Evolutionary conservation across 2,888 invertebrate species (phyloP), one percentile per base, ranked within the genome.

Genomic region (Agrotis puta): DNA sequence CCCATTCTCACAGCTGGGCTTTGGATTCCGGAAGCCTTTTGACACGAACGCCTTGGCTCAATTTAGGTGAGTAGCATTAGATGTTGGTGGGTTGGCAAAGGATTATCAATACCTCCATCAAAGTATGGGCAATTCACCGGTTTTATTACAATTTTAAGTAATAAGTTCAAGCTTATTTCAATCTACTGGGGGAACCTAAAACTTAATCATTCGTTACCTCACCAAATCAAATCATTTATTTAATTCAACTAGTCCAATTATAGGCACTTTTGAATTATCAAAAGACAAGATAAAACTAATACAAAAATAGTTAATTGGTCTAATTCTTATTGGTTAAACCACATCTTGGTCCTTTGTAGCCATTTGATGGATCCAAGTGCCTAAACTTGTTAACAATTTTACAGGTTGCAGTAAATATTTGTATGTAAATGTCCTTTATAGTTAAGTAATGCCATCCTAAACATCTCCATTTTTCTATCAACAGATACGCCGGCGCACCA

Each of bases 1-100:
- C 93, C 98, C 98, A 0, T 98, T 98, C 94, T 96, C 97, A 24
- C 98, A 98, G 88, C 95, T 98, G 77, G 97, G 98, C 65, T 98
- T 98, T 90, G 97, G 97, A 39, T 96, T 98, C 84, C 94, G 98
- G 79, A 98, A 98, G 89, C 98, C 97, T 6, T 98, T 97, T 91
- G 98, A 98, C 87, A 91, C 95, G 2, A 96, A 97, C 73, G 95
- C 97, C 69, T 94, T 98, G 87, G 97, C 98, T 54, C 97, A 97
- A 62, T 98, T 98, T 92, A 97, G 98, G 88, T 98, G 97, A 89
- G 77, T 76, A 48, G 13, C 16, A 18, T 13, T 9, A 14, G 3
- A 3, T 7, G 22, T 39, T 33, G 1, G 11, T 2, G 13, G 39
- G 11, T 39, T 39, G 14, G 53, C 24, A 16, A 3, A 53, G 18